Evolutionary conservation across 2,797 vertebrate species (phyloP), one percentile per base, ranked within the genome.

Genomic region (Sebastes matsubarae): DNA sequence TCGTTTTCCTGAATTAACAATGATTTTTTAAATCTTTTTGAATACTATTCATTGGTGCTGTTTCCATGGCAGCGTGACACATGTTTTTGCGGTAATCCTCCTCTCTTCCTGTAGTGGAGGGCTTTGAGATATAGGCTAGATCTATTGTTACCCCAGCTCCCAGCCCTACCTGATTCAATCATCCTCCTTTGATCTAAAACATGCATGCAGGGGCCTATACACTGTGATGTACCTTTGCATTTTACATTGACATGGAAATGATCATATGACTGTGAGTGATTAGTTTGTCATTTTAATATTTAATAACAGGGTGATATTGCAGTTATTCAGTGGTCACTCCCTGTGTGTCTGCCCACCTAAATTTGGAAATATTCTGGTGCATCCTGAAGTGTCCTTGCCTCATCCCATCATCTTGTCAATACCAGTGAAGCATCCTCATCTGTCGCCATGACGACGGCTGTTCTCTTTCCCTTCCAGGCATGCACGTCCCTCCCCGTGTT

Each of bases 11-110:
- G 60, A 83, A 81, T 84, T 68, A 77, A 76, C 27, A 68, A 76
- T 67, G 58, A 60, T 81, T 87, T 89, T 22, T 85, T 68, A 27
- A 72, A 73, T 86, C 72, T 84, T 92, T 87, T 81, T 82, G 60
- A 90, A 75, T 68, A 72, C 66, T 70, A 71, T 88, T 91, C 84
- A 90, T 89, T 63, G 59, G 77, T 69, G 68, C 69, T 91, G 93
- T 95, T 94, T 90, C 94, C 91, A 93, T 94, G 91, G 92, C 88
- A 94, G 93, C 86, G 34, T 91, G 90, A 94, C 91, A 93, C 93
- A 92, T 91, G 91, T 89, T 93, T 91, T 89, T 87, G 90, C 81
- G 29, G 87, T 92, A 91, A 91, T 92, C 87, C 82, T 87, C 64
- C 83, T 89, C 80, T 91, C 82, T 89, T 89, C 75, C 80, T 83